Percentiles rank a stretch among this genome's conserved stretches.
Conservation (phyloP, 2,113 vertebrate genomes). For the Monopterus albus region DNA sequence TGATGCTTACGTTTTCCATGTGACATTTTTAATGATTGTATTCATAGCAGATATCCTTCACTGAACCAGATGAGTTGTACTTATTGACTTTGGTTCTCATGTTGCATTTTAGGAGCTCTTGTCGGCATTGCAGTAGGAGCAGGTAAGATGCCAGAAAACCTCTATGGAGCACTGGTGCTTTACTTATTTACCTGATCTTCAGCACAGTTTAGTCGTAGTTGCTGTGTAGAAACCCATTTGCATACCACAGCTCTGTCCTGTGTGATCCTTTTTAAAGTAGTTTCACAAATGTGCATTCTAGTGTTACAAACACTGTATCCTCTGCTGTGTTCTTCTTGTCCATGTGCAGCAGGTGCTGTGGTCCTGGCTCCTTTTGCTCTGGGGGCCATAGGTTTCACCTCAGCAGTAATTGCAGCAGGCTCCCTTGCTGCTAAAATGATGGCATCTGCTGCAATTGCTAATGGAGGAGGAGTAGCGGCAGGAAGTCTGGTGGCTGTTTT, state of each 20-base stretch:
- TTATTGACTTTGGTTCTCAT: neutral
- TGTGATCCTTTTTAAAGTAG: no score
- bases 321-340: slow-evolving; percentile 1
- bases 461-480: slow-evolving; percentile 61
- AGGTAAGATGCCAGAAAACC: slow-evolving; percentile 10
- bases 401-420: slow-evolving; percentile 51
- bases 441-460: slow-evolving; percentile 42
- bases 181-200: no score
- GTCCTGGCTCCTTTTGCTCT: slow-evolving; percentile 5
- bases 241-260: no score
- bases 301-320: no score
- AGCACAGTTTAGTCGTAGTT: no score
- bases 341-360: slow-evolving; percentile 1
- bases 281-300: no score
- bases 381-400: slow-evolving; percentile 51
- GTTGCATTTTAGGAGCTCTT: slow-evolving; percentile 12
- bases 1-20: no score
- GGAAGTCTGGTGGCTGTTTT: slow-evolving; percentile 1
- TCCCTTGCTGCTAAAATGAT: slow-evolving; percentile 57
- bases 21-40: no score
- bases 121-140: neutral
- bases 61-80: no score
- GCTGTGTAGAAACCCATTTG: no score
- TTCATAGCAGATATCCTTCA: no score
- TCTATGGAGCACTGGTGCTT: no score